Base-by-base conservation (phyloP, 2,888 invertebrate genomes). In the Tipula unca region DNA sequence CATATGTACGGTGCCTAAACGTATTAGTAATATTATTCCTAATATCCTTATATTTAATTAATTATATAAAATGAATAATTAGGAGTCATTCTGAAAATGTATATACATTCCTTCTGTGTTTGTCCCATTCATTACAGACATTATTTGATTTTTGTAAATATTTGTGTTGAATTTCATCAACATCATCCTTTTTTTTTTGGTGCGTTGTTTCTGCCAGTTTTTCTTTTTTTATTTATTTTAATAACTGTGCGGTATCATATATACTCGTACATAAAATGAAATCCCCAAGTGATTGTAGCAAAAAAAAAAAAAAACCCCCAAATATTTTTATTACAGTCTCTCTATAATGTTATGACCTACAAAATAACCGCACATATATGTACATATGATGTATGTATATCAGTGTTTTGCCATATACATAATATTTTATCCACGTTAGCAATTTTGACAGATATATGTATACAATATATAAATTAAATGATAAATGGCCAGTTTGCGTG, bases 31-130 rank as follows among this genome's bases (percentile, higher is more conserved):
- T 6, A 1, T 39, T 39, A 25, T 8, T 69, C 25, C 69, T 25
- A 69, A 69, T n/a, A n/a, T n/a, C n/a, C n/a, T n/a, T n/a, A n/a
- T n/a, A n/a, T 69, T 69, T 69, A 48, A 48, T 48, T 48, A 69
- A 69, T 69, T 13, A 1, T 25, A 69, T 25, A 25, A 20, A 25
- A 25, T 69, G 69, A 69, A 69, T 69, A 54, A 54, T 54, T 54
- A 17, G 48, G 5, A 54, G 8, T 6, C 10, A 13, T 42, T n/a
- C 3, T 42, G 14, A 42, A 42, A 42, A 13, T n/a, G 35, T 35
- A 35, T 2, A 39, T 36, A 10, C n/a, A 13, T 39, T 39, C 2
- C 39, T 39, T 39, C 1, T 39, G 0, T 39, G 10, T 39, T 4
- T 39, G 35, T 4, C 2, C n/a, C n/a, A n/a, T 10, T 10, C 10